A percentile compares a stretch with the other conserved stretches of the same genome.
Evolutionary conservation across 2,888 invertebrate species (phyloP).

Genomic region (Tetragnatha montana): DNA sequence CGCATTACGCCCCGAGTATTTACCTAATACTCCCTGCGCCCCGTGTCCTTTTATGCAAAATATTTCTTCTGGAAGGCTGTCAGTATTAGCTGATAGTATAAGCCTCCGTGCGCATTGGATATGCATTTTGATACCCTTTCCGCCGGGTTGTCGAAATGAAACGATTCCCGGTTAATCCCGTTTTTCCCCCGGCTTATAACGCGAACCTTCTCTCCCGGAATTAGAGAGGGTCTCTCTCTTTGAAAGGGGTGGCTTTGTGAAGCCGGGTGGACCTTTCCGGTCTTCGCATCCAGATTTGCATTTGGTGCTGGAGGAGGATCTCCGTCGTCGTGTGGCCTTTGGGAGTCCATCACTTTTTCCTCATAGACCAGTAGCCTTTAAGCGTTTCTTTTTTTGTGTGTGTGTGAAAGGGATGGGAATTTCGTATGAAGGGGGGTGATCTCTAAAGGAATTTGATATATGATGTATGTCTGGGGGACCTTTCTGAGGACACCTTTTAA

Average conservation of each 20-base stretch:
- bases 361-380: too few species aligned
- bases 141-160: slow-evolving; percentile 63
- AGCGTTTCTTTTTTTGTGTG: too few species aligned
- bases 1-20: slow-evolving; percentile 67
- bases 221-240: slow-evolving; percentile 33
- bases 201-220: slow-evolving; percentile 27
- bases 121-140: slow-evolving; percentile 49
- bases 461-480: too few species aligned
- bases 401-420: too few species aligned
- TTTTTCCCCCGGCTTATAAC: slow-evolving; percentile 59
- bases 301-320: slow-evolving; percentile 6
- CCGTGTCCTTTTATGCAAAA: slow-evolving; percentile 70
- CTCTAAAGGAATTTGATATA: too few species aligned
- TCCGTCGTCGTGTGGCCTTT: not conserved
- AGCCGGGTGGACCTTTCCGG: not conserved
- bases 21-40: slow-evolving; percentile 60
- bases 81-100: slow-evolving; percentile 56
- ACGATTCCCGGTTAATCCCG: slow-evolving; percentile 68
- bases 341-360: not conserved
- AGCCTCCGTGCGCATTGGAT: slow-evolving; percentile 55
- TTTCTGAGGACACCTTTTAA: too few species aligned
- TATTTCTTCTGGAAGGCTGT: slow-evolving; percentile 70
- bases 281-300: slow-evolving; percentile 1
- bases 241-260: slow-evolving; percentile 35
- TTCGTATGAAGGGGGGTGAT: too few species aligned